Evolutionary conservation across 2,113 vertebrate genomes (phyloP).

Genomic region (Oxyruncus cristatus): DNA sequence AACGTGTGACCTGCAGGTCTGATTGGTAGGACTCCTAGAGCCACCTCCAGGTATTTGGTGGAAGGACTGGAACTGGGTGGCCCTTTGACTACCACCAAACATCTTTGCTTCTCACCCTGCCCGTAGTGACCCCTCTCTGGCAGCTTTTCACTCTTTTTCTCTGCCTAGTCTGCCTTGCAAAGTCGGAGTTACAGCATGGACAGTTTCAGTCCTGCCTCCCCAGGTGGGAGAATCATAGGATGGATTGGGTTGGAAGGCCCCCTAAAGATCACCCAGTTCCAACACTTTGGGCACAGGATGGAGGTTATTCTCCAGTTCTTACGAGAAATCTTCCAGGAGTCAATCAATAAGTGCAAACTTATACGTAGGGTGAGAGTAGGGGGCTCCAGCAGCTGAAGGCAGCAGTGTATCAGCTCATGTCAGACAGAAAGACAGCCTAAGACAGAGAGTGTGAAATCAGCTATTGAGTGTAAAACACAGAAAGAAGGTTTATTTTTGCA

Average conservation of each 20-base stretch:
- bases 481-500: neutral
- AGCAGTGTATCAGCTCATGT: neutral
- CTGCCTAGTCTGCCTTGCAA: neutral
- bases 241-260: neutral
- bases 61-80: neutral
- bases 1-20: neutral
- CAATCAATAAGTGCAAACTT: neutral
- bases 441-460: slow-evolving; percentile 46
- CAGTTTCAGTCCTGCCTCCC: neutral
- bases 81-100: neutral
- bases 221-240: neutral
- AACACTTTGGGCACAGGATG: neutral
- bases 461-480: slow-evolving; percentile 36
- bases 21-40: neutral
- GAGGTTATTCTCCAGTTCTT: neutral
- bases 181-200: neutral
- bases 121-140: neutral
- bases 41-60: neutral
- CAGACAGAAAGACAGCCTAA: neutral
- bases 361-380: neutral
- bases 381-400: neutral
- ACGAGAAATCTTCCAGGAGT: neutral
- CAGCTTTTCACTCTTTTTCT: neutral
- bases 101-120: neutral
- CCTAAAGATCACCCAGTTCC: neutral